These are phyloP conservation scores for Bombus balteatus DNA, from an alignment of 1,140 invertebrate genomes.

Conservation along the genomic window DNA sequence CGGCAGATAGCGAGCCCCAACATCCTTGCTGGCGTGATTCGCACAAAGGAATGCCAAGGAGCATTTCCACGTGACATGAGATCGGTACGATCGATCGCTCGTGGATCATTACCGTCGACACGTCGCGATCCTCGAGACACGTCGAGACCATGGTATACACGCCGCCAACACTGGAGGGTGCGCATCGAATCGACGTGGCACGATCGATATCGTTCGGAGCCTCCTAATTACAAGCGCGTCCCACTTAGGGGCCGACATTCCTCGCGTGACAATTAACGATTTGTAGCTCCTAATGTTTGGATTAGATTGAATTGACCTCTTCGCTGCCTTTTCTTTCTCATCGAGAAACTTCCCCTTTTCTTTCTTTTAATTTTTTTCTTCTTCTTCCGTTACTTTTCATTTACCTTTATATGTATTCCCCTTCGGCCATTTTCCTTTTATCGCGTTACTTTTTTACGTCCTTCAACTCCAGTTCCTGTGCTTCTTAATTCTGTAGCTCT, in stretches of 20 bases:
- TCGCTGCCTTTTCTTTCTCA: conserved; percentile 10
- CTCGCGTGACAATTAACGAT: conserved; percentile 78
- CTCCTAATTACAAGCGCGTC: conserved; percentile 70
- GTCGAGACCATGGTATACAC: conserved; percentile 37
- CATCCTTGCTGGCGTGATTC: conserved; percentile 25
- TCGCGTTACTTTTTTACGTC: background rate
- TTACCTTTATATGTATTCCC: background rate
- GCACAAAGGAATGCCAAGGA: conserved; percentile 53
- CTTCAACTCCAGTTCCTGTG: background rate
- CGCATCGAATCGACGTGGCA: conserved; percentile 47
- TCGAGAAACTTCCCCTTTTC: too few species aligned
- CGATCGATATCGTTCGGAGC: conserved; percentile 68
- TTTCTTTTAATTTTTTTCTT: background rate
- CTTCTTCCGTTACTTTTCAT: background rate
- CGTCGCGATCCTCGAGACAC: conserved; percentile 58
- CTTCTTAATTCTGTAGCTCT: background rate
- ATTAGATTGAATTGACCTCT: conserved; percentile 66
- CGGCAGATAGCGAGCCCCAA: conserved; percentile 8
- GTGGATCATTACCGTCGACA: conserved; percentile 67
- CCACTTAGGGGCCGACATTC: conserved; percentile 60
- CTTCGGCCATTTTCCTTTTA: background rate
- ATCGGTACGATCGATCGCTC: conserved; percentile 62
- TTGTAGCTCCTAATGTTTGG: conserved; percentile 72
- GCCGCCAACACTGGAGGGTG: conserved; percentile 7
- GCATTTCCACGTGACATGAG: conserved; percentile 54